A percentile compares a stretch with the other conserved stretches of the same genome.
phyloP scores from a whole-genome alignment of 2,113 vertebrate genomes.

The Neotoma lepida region DNA sequence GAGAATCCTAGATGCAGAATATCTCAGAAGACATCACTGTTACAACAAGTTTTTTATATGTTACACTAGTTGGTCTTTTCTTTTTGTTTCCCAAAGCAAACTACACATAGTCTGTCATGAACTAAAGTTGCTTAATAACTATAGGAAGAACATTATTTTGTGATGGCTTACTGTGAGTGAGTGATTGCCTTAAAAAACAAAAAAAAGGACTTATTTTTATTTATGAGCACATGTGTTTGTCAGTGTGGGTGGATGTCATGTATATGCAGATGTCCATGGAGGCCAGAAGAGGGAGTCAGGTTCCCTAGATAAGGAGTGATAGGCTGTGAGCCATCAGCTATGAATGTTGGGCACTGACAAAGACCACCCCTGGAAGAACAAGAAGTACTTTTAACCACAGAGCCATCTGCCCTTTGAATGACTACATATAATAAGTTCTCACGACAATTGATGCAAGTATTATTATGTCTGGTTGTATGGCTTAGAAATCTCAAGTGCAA shows the following conservation, averaged over 20 bases:
- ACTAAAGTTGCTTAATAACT: neutral
- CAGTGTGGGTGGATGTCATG: neutral
- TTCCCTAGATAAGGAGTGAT: neutral
- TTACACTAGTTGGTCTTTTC: neutral
- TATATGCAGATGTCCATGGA: neutral
- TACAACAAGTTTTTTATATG: neutral
- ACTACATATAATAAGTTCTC: neutral
- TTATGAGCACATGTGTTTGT: neutral
- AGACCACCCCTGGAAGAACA: neutral
- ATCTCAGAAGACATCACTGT: neutral
- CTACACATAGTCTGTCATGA: neutral
- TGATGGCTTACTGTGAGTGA: neutral
- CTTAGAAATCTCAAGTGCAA: neutral
- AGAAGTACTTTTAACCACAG: neutral
- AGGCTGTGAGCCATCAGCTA: neutral
- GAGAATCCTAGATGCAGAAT: neutral
- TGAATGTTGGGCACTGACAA: neutral
- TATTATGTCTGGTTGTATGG: neutral
- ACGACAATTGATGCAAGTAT: neutral
- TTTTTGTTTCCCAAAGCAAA: neutral
- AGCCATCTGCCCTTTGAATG: neutral
- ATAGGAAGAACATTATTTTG: neutral
- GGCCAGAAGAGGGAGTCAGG: neutral
- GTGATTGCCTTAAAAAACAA: neutral
- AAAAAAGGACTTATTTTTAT: neutral